phyloP scores from a whole-genome alignment of 2,113 vertebrate genomes.

The Sitta europaea region DNA sequence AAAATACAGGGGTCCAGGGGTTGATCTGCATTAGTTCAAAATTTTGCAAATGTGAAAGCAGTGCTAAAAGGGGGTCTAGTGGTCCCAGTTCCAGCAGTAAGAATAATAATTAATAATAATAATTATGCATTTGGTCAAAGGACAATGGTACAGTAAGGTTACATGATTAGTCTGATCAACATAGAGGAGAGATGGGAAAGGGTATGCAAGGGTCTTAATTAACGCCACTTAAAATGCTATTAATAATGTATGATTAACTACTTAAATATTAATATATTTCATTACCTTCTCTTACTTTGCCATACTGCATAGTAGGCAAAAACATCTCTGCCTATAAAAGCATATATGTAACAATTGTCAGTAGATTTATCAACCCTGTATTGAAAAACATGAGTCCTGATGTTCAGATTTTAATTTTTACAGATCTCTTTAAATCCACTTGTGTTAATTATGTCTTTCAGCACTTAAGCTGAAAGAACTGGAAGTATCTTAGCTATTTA shows the following conservation, averaged over 20 bases:
- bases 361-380: background rate
- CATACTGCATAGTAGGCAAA: background rate
- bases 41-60: background rate
- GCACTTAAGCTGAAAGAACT: background rate
- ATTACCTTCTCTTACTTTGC: background rate
- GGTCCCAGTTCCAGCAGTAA: background rate
- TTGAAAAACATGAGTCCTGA: background rate
- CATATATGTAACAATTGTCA: background rate
- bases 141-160: background rate
- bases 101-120: conserved; percentile 20
- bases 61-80: background rate
- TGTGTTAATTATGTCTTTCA: background rate
- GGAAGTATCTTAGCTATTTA: background rate
- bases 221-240: conserved; percentile 8
- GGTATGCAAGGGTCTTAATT: conserved; percentile 6
- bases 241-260: conserved; percentile 36
- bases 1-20: background rate
- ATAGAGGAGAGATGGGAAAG: background rate
- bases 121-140: background rate
- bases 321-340: background rate
- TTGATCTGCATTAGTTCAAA: background rate
- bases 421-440: background rate
- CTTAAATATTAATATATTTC: conserved; percentile 50
- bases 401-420: background rate
- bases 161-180: conserved; percentile 24